phyloP scores from a whole-genome alignment of 2,888 invertebrate genomes.

The Orchesellides sinensis region DNA sequence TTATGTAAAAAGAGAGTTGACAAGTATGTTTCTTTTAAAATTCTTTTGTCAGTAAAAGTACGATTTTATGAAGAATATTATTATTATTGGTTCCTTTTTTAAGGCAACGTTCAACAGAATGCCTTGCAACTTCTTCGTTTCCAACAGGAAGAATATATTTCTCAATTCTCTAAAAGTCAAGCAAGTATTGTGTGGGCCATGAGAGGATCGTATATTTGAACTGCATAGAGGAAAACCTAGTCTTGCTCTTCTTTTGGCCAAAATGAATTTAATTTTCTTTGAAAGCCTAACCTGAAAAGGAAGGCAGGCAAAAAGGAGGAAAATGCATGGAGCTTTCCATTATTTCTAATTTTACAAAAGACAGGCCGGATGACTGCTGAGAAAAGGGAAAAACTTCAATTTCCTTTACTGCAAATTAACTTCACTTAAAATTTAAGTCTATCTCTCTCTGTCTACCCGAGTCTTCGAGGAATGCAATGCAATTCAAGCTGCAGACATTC shows the following conservation, averaged over 20 bases:
- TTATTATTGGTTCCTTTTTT: conserved; percentile 10
- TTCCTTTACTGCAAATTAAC: conserved; percentile 65
- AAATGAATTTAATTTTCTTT: conserved; percentile 58
- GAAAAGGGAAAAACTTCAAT: conserved; percentile 61
- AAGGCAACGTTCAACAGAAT: conserved; percentile 58
- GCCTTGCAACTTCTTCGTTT: background rate
- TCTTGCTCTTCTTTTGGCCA: conserved; percentile 13
- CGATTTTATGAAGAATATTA: too few relatives aligned
- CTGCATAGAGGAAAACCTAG: too few relatives aligned
- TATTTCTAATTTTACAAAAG: conserved; percentile 56
- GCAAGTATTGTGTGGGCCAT: too few relatives aligned
- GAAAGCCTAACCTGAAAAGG: conserved; percentile 38
- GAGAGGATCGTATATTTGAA: too few relatives aligned
- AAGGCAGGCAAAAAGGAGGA: conserved; percentile 20
- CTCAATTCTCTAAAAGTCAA: background rate
- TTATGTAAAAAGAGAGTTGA: too few relatives aligned
- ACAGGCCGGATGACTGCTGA: conserved; percentile 55
- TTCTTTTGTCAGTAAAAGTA: background rate
- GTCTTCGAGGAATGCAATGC: conserved; percentile 28
- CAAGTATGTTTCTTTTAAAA: background rate
- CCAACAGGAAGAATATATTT: background rate
- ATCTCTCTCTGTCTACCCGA: conserved; percentile 15
- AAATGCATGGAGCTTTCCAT: conserved; percentile 42
- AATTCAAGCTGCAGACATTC: background rate
- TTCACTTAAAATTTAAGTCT: conserved; percentile 58